phyloP scores from a whole-genome alignment of 2,113 vertebrate species.

The Castor canadensis region DNA sequence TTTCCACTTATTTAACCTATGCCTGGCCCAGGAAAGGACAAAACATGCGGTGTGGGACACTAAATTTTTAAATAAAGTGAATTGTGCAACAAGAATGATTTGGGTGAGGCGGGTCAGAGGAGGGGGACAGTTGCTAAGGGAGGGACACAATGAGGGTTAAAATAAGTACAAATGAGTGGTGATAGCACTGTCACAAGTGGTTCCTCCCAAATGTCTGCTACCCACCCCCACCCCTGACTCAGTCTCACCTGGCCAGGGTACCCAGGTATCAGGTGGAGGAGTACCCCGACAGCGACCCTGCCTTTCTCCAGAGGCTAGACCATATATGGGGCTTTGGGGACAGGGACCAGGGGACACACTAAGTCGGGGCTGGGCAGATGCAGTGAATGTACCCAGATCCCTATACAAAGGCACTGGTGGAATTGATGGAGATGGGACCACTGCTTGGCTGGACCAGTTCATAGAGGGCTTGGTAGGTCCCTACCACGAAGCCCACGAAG shows the following conservation, averaged over 20 bases:
- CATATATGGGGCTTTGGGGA: neutral
- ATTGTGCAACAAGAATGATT: conserved; percentile 29
- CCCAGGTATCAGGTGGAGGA: neutral
- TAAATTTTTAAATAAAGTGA: conserved; percentile 63
- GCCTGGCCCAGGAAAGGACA: neutral
- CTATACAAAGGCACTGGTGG: conserved; percentile 70
- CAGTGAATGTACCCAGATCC: neutral
- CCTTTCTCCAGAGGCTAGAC: conserved; percentile 13
- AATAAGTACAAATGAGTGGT: neutral
- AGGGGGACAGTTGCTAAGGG: neutral
- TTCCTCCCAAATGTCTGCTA: neutral
- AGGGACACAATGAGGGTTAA: neutral
- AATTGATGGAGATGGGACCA: neutral
- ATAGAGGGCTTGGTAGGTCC: conserved; percentile 90
- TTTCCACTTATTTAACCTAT: neutral
- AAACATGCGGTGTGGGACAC: neutral
- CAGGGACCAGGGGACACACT: neutral
- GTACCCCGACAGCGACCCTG: neutral
- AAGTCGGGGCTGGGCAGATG: neutral
- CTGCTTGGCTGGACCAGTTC: conserved; percentile 78
- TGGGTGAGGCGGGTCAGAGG: neutral
- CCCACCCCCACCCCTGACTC: neutral
- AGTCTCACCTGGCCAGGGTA: neutral
- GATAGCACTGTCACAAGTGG: neutral
- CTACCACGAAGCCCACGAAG: conserved; percentile 91